A percentile compares a stretch with the other conserved stretches of the same genome.
Evolutionary conservation across 1,140 invertebrate genomes (phyloP).

Genomic region (Tetraneura akinire): DNA sequence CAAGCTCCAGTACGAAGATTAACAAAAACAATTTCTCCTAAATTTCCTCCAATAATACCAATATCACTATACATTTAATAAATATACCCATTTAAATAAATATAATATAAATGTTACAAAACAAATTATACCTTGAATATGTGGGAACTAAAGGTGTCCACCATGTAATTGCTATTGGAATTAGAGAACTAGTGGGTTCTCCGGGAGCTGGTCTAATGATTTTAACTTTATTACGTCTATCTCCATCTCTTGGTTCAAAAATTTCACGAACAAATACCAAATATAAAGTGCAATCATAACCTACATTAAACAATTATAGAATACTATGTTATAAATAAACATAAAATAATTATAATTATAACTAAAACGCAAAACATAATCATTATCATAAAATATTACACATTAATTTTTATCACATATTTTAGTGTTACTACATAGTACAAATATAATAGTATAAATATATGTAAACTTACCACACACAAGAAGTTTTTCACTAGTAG

Average conservation of each 20-base stretch:
- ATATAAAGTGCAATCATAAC: slow-evolving; percentile 43
- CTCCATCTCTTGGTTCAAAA: slow-evolving; percentile 45
- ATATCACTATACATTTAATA: slow-evolving; percentile 23
- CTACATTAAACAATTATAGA: not conserved
- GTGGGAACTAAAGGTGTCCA: slow-evolving; percentile 43
- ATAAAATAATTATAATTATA: too few relatives aligned
- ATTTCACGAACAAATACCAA: slow-evolving; percentile 48
- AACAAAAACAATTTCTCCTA: slow-evolving; percentile 52
- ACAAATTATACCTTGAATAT: slow-evolving; percentile 30
- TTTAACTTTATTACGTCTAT: slow-evolving; percentile 40
- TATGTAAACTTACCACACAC: slow-evolving; percentile 17
- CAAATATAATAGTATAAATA: too few relatives aligned
- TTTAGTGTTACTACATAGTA: too few relatives aligned
- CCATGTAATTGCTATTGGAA: slow-evolving; percentile 38
- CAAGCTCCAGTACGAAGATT: slow-evolving; percentile 49
- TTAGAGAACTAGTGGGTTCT: slow-evolving; percentile 34
- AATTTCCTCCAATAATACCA: slow-evolving; percentile 52
- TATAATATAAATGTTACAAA: not conserved
- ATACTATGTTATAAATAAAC: too few relatives aligned
- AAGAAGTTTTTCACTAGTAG: slow-evolving; percentile 33
- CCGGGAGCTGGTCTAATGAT: slow-evolving; percentile 45
- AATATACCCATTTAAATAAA: not conserved
- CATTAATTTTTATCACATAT: too few relatives aligned
- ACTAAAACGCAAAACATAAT: too few relatives aligned
- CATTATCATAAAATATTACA: too few relatives aligned